These are phyloP conservation scores for Marmota flaviventris DNA, from an alignment of 2,113 vertebrate genomes.

Conservation along the genomic window DNA sequence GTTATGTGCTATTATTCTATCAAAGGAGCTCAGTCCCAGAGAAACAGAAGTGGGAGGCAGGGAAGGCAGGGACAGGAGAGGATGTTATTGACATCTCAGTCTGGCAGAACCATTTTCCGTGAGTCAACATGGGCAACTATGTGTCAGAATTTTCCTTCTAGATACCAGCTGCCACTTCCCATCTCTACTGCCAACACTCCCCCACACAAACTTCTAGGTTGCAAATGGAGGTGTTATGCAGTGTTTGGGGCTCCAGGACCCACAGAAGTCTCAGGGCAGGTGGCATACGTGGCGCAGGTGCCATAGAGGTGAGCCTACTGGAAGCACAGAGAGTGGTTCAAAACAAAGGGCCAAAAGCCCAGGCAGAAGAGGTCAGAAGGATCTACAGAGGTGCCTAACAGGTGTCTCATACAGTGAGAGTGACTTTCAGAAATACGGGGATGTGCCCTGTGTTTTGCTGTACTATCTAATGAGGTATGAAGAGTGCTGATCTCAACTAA, in stretches of 20 bases:
- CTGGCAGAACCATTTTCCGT: not conserved
- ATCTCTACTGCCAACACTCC: not conserved
- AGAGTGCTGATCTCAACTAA: not conserved
- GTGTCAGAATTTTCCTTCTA: not conserved
- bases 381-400: accelerated
- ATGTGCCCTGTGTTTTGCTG: not conserved
- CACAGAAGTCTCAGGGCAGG: not conserved
- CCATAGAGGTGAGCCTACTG: not conserved
- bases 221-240: not conserved
- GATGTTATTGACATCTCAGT: not conserved
- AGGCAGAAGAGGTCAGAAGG: not conserved
- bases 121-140: not conserved
- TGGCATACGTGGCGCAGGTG: not conserved
- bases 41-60: not conserved
- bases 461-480: not conserved
- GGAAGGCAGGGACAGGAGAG: not conserved
- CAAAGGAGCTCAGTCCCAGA: not conserved
- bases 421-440: not conserved
- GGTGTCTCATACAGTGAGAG: not conserved
- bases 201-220: not conserved
- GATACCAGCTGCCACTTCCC: not conserved
- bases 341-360: not conserved
- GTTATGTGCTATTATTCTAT: not conserved
- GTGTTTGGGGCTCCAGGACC: not conserved
- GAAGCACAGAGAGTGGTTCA: not conserved